Conservation (phyloP, 2,113 vertebrate species). For the Phocoena sinus region DNA sequence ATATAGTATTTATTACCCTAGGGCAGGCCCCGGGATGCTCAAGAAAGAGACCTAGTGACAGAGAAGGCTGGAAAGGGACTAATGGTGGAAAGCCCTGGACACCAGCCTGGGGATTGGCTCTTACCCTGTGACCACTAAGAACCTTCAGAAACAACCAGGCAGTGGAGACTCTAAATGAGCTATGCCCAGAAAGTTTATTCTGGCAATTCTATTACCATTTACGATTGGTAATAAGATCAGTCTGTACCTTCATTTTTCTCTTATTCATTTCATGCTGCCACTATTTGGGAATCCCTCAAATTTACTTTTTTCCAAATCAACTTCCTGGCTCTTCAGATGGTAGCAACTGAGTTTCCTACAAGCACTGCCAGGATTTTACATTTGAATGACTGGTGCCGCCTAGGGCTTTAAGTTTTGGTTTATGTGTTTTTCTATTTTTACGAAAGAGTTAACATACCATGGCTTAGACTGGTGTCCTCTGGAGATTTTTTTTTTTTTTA, state of each 20-base stretch:
- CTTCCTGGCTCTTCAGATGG: constrained; percentile 59
- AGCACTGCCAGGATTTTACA: background rate
- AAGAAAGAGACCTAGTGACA: background rate
- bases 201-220: background rate
- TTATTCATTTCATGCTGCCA: constrained; percentile 62
- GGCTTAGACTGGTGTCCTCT: background rate
- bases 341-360: constrained; percentile 61
- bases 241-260: constrained; percentile 57
- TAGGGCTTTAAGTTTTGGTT: background rate
- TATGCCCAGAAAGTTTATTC: background rate
- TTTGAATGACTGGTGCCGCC: background rate
- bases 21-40: background rate
- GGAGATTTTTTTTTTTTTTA: background rate
- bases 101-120: fast-evolving
- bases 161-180: background rate
- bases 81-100: fast-evolving
- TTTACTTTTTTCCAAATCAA: constrained; percentile 71
- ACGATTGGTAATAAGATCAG: constrained; percentile 49
- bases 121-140: fast-evolving
- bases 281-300: constrained; percentile 68
- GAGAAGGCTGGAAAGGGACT: background rate
- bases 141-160: background rate
- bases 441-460: background rate
- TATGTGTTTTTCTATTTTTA: background rate
- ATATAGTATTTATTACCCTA: background rate